Evolutionary conservation across 2,797 vertebrate species (phyloP), one percentile per base, ranked within the genome.

Genomic region (Oryzias dopingdopingensis): DNA sequence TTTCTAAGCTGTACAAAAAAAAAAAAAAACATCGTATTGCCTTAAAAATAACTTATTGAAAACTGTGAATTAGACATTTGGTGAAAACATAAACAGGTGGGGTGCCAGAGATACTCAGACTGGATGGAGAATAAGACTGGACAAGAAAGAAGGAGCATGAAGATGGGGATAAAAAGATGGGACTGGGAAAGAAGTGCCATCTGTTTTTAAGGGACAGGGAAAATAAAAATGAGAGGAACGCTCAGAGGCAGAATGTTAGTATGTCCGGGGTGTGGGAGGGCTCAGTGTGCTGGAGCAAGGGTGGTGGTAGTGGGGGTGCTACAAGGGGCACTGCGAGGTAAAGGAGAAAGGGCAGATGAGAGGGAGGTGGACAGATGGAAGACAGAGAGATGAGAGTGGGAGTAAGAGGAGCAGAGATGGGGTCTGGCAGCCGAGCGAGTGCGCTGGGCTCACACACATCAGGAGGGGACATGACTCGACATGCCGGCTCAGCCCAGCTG

Each of bases 381-480:
- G 72, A 82, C 74, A 78, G 71, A 74, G 65, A 81, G 82, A 85
- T 82, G 76, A 81, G 54, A 37, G 67, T 51, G 51, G 49, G 44
- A 42, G 57, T 47, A 57, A 56, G 59, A 65, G 72, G 59, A 67
- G 43, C 66, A 67, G 79, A 70, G 78, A 76, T 57, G 59, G 69
- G 67, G 81, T 54, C 81, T 88, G 86, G 86, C 86, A 86, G 84
- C 14, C 67, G 80, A 80, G 80, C 13, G 76, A 83, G 74, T 49
- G 65, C 82, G 63, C 81, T 87, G 83, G 88, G 84, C 87, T 85
- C 79, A 42, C 78, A 81, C 80, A 81, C 87, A 88, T 89, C 86
- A 85, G 87, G 87, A 86, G 85, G 86, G 86, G 85, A 90, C 86
- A 88, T 88, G 89, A 89, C 88, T 90, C 86, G 74, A 89, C 88